Conservation (phyloP, 2,888 invertebrate species). For the Rhodophaea formosa region DNA sequence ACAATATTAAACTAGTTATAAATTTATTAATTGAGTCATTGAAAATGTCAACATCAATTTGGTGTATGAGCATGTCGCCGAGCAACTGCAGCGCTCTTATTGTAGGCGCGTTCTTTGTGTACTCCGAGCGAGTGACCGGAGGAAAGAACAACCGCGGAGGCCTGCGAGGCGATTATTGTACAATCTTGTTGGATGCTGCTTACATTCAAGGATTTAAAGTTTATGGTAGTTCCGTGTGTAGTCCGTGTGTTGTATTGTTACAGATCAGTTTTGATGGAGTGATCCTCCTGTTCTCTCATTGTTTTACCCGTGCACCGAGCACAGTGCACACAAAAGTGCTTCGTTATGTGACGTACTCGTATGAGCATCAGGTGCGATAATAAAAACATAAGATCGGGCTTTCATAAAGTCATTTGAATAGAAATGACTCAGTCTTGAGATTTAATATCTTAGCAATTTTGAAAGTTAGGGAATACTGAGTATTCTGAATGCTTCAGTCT, state of each 20-base stretch:
- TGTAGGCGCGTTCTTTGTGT: too few relatives aligned
- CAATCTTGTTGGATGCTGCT: too few relatives aligned
- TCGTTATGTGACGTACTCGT: conserved; percentile 42
- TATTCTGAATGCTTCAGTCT: background rate
- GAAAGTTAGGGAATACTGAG: background rate
- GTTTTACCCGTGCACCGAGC: background rate
- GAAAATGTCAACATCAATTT: too few relatives aligned
- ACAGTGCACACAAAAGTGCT: conserved; percentile 40
- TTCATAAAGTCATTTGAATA: background rate
- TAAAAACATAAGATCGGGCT: conserved; percentile 15
- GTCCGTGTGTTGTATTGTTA: background rate
- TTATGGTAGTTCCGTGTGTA: background rate
- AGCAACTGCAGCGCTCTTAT: too few relatives aligned
- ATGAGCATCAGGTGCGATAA: conserved; percentile 16
- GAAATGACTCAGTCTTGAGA: background rate
- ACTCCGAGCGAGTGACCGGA: too few relatives aligned
- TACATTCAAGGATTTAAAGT: too few relatives aligned
- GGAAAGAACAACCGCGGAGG: too few relatives aligned
- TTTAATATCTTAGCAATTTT: background rate
- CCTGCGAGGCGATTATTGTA: too few relatives aligned
- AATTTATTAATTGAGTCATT: too few relatives aligned
- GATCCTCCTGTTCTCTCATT: background rate
- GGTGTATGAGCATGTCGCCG: too few relatives aligned
- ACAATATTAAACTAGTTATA: too few relatives aligned
- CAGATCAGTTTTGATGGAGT: background rate